Evolutionary conservation across 2,888 invertebrate species (phyloP), one percentile per base, ranked within the genome.

Genomic region (Eudemis profundana): DNA sequence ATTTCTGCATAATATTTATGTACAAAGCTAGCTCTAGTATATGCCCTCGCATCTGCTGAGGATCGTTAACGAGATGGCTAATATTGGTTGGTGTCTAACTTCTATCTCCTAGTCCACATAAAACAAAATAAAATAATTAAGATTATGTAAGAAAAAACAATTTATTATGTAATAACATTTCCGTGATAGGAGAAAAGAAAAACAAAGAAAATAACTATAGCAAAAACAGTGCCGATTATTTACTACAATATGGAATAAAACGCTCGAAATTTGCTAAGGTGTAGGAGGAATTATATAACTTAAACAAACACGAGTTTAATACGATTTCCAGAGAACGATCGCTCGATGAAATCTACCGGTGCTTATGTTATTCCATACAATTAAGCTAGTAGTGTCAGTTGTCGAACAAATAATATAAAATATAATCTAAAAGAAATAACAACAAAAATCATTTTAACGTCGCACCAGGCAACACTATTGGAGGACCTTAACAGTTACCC

Each of bases 201-300:
- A 87, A 79, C 78, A 84, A 85, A 78, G 74, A 83, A 82, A 86
- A 82, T 84, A 87, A 86, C 82, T 84, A 88, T 79, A 83, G 84
- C 81, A 84, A 87, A 85, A 91, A 90, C 90, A 91, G 88, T 89
- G 90, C 90, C 89, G 86, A 91, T 88, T 85, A 86, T 77, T 78
- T 78, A 78, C 78, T 84, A 84, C 78, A 77, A 79, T 81, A 79
- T 77, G 75, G 74, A 70, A 69, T 66, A 69, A 68, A 73, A 63
- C 61, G 68, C 40, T 66, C 60, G 29, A 65, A 65, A 65, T 60
- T 59, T 60, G 59, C 50, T 61, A 61, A 47, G 23, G 56, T 63
- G 38, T 47, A 63, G 57, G 57, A 64, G 57, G 23, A 36, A 59
- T 57, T 51, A 64, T 57, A 59, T 53, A 60, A 65, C 65, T 60